Evolutionary conservation across 2,797 vertebrate species (phyloP), one percentile per base, ranked within the genome.

Genomic region (Lacerta bilineata): DNA sequence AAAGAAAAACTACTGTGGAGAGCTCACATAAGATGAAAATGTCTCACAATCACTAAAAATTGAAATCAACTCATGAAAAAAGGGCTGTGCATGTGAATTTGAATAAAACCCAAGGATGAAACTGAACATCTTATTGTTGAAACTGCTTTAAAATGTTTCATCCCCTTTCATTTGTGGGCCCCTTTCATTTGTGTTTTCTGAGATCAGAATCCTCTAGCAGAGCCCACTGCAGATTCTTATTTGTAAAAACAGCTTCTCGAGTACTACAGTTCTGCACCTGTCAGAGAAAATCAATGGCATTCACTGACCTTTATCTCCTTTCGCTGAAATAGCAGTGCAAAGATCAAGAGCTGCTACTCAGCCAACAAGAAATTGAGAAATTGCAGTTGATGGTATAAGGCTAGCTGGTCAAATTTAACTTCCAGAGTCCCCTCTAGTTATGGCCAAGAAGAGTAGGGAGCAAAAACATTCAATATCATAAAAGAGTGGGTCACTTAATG

Each of bases 281-380:
- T 46, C 46, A 75, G 25, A 88, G 80, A 86, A 8, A 36, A 18
- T 18, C 79, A 83, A 55, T 25, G 79, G 36, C 36, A 78, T 91
- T 86, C 80, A 55, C 17, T 90, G 64, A 8, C 0, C 9, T 91
- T 89, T 90, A n/a, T 23, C 80, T 55, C 81, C 74, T 55, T 83
- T 88, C 64, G 64, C 50, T 85, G 78, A 81, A 91, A 89, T 10
- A 50, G 84, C 75, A 85, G 43, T 27, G n/a, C 43, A 92, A 87
- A 93, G 91, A 88, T 84, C 41, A 94, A 93, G 71, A 87, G 46
- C 77, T 81, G 71, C 77, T 90, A 59, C 55, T 81, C 86, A 90
- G 39, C 8, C 39, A 83, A 69, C 8, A 43, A 90, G 83, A 92
- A 91, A 95, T 76, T 17, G 84, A 64, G 39, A 91, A 78, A 59